A percentile compares a stretch with the other conserved stretches of the same genome.
phyloP scores from a whole-genome alignment of 2,888 invertebrate species.

The Amphiduros pacificus region DNA sequence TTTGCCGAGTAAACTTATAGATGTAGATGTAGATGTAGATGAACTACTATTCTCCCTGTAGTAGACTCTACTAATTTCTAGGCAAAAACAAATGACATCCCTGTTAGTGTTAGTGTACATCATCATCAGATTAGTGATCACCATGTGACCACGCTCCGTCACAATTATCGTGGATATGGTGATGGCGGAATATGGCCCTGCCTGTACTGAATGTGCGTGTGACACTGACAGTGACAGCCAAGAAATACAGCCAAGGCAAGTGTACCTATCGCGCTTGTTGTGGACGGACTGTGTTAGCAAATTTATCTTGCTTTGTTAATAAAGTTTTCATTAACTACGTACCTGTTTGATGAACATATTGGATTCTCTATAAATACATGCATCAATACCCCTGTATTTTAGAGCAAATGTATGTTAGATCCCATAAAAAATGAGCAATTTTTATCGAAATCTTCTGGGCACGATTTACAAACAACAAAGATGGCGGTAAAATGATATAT shows the following conservation, averaged over 20 bases:
- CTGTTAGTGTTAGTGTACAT: no score
- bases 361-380: neutral
- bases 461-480: constrained; percentile 3
- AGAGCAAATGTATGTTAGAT: neutral
- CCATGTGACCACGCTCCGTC: no score
- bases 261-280: no score
- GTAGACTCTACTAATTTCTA: no score
- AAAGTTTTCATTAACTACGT: no score
- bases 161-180: neutral
- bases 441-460: neutral
- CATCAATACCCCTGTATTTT: neutral
- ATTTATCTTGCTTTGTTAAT: no score
- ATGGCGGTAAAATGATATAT: constrained; percentile 16
- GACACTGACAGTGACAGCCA: neutral
- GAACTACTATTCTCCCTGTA: no score
- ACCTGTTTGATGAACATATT: constrained; percentile 18
- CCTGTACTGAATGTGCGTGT: neutral
- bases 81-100: no score
- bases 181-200: neutral
- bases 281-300: no score
- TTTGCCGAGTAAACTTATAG: no score
- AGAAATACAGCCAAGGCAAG: neutral
- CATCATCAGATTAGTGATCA: no score
- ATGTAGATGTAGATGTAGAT: no score
- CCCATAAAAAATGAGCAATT: neutral